Evolutionary conservation across 2,888 invertebrate genomes (phyloP), one percentile per base, ranked within the genome.

Genomic region (Andrena praecox): DNA sequence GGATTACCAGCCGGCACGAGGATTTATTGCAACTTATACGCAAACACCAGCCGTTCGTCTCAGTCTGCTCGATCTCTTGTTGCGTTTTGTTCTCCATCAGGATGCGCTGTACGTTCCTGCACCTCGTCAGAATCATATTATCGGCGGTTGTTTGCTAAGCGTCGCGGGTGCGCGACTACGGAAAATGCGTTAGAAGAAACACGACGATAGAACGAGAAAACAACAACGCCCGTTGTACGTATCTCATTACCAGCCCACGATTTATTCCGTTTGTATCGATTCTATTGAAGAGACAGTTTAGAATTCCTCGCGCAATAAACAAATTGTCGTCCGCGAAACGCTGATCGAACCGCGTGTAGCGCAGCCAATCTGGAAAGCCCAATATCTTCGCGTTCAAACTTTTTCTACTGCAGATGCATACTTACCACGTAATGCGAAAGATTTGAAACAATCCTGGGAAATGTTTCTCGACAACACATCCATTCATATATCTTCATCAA

Each of bases 71-170:
- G 29, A 31, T n/a, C 4, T 52, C 10, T 31, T 1, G 8, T 10
- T 10, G 35, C n/a, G 16, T 6, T 20, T 20, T 6, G n/a, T 48
- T 33, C 24, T 7, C 2, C 12, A 29, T 33, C 42, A 20, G 16
- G 12, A 74, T 67, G 67, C 10, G 20, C 20, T 29, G 20, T 27
- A 48, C 48, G 6, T 59, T 42, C 31, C 12, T 20, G 6, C 50
- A 33, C 48, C 48, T 74, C 2, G 67, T 74, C 12, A 48, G 31
- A 50, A 74, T 74, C 59, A 67, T 74, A 12, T 60, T 62, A 52
- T 62, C 68, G 6, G 35, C 60, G 67, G 67, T 68, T 62, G 48
- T 68, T 75, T 29, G 33, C 42, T 29, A 5, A 33, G 1, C 24
- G 12, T 20, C 50, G n/a, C 31, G 27, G 10, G 24, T 12, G 31